Evolutionary conservation across 2,888 invertebrate genomes (phyloP).

Genomic region (Poecilobothrus nobilitatus): DNA sequence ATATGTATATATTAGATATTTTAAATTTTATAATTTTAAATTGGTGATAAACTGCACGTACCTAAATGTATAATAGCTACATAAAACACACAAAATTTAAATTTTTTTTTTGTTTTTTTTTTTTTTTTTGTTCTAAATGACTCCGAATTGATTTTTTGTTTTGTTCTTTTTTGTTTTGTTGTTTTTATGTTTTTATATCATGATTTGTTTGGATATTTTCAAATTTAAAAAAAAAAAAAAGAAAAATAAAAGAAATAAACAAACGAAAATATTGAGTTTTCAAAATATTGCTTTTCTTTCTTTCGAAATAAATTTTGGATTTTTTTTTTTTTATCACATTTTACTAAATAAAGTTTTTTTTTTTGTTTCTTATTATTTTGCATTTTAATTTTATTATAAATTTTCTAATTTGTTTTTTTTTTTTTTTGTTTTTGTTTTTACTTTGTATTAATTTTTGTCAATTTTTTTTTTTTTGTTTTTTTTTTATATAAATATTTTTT

Average conservation of each 20-base stretch:
- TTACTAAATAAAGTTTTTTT: neutral
- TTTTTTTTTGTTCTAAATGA: too few relatives aligned
- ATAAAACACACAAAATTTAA: neutral
- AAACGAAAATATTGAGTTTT: neutral
- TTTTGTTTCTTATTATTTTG: neutral
- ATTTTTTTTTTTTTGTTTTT: neutral
- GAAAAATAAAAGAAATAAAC: neutral
- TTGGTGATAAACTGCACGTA: neutral
- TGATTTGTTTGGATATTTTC: too few relatives aligned
- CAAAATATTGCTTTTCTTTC: neutral
- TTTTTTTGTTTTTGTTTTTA: neutral
- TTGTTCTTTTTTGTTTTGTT: too few relatives aligned
- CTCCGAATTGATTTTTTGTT: too few relatives aligned
- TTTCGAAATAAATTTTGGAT: constrained; percentile 6
- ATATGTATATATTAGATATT: too few relatives aligned
- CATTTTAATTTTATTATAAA: too few relatives aligned
- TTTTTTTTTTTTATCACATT: neutral
- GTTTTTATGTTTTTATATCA: too few relatives aligned
- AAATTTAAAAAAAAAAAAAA: neutral
- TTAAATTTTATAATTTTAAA: too few relatives aligned
- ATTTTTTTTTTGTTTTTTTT: too few relatives aligned
- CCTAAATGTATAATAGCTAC: neutral
- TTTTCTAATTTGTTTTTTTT: neutral
- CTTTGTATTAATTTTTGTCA: neutral
- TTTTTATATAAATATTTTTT: constrained; percentile 6